Conservation (phyloP, 2,888 invertebrate species). For the Melieria omissa region DNA sequence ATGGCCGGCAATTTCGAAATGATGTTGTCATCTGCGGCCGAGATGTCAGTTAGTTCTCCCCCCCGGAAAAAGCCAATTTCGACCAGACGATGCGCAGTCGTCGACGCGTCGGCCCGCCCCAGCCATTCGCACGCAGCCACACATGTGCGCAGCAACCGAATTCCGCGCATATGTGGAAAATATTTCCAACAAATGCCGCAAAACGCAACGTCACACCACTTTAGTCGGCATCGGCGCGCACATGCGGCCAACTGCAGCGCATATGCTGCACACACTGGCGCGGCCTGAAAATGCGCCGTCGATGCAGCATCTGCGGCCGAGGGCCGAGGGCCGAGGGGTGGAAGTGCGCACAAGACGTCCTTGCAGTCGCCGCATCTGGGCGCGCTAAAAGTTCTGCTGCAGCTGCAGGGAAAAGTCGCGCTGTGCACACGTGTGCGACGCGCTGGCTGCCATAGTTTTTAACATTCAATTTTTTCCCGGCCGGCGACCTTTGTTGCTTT, state of each 20-base stretch:
- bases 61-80: no score
- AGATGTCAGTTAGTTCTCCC: no score
- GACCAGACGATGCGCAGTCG: no score
- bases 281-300: neutral
- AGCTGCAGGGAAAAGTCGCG: neutral
- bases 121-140: neutral
- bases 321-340: constrained; percentile 3
- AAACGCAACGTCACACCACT: constrained; percentile 4
- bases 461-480: neutral
- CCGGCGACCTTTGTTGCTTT: neutral
- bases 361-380: constrained; percentile 8
- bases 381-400: constrained; percentile 19
- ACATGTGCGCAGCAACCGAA: constrained; percentile 19
- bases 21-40: no score
- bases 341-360: constrained; percentile 17
- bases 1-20: no score
- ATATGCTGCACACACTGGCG: constrained; percentile 28
- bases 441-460: neutral
- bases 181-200: constrained; percentile 28
- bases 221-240: neutral
- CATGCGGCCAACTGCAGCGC: constrained; percentile 29
- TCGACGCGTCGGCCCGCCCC: no score
- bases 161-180: constrained; percentile 35
- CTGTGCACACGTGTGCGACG: neutral
- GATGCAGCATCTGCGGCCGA: neutral